These are phyloP conservation scores for Silurus meridionalis DNA, from an alignment of 2,113 vertebrate species.

Conservation along the genomic window DNA sequence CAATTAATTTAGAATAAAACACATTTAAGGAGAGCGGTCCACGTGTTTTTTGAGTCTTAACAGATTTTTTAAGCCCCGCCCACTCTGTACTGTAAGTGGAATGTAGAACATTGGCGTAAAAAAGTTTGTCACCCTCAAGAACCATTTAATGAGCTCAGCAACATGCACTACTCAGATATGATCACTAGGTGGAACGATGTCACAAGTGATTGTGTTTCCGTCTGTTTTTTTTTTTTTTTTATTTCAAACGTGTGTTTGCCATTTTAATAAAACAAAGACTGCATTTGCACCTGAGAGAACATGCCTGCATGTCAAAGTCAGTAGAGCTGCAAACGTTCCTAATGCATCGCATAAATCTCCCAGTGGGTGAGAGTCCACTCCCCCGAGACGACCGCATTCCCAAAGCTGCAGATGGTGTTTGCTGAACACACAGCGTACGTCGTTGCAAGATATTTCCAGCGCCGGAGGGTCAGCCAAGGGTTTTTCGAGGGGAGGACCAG, in stretches of 20 bases:
- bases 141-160: background rate
- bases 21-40: background rate
- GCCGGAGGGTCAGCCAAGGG: constrained; percentile 32
- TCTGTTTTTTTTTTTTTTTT: no score
- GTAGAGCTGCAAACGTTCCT: background rate
- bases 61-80: background rate
- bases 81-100: background rate
- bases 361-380: background rate
- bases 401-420: constrained; percentile 32
- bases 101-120: background rate
- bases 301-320: background rate
- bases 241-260: no score
- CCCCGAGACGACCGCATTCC: background rate
- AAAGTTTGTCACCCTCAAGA: background rate
- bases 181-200: constrained; percentile 39
- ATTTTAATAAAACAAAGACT: background rate
- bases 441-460: constrained; percentile 36
- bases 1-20: background rate
- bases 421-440: background rate
- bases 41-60: background rate
- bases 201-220: background rate
- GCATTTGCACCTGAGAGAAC: constrained; percentile 1
- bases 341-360: background rate
- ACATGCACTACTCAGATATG: background rate
- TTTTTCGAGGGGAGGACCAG: constrained; percentile 17